These are phyloP conservation scores for Drosophila diplacantha DNA, from an alignment of 2,888 invertebrate species.

Conservation along the genomic window DNA sequence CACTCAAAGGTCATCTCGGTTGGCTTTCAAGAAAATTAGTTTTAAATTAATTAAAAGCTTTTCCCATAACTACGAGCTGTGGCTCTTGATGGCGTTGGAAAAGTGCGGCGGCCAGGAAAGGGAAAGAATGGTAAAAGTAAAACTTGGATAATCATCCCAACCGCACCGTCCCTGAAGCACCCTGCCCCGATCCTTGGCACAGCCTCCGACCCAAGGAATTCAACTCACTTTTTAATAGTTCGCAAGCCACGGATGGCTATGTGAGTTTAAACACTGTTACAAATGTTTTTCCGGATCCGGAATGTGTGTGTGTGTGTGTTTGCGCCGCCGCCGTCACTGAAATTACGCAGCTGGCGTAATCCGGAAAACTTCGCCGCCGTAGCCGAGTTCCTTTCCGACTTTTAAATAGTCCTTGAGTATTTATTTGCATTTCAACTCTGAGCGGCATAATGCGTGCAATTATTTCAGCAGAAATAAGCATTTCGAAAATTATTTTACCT, in stretches of 20 bases:
- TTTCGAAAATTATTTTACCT: constrained; percentile 8
- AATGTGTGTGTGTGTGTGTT: constrained; percentile 14
- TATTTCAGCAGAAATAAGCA: constrained; percentile 28
- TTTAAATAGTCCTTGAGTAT: constrained; percentile 34
- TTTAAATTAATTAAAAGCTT: constrained; percentile 48
- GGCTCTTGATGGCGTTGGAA: constrained; percentile 24
- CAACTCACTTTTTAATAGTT: constrained; percentile 65
- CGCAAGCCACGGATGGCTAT: constrained; percentile 58
- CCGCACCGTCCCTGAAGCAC: constrained; percentile 16
- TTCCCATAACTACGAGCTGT: constrained; percentile 35
- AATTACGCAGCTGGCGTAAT: constrained; percentile 33
- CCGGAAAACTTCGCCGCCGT: constrained; percentile 26
- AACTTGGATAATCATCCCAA: constrained; percentile 39
- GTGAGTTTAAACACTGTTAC: constrained; percentile 46
- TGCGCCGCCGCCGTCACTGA: constrained; percentile 2
- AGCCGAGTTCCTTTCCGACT: constrained; percentile 16
- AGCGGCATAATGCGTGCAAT: constrained; percentile 21
- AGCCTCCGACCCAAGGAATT: constrained; percentile 38
- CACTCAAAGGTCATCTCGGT: constrained; percentile 38
- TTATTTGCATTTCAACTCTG: constrained; percentile 33
- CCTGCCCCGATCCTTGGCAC: constrained; percentile 1
- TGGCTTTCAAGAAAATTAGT: constrained; percentile 40
- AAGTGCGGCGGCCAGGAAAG: constrained; percentile 12
- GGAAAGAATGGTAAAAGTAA: constrained; percentile 30
- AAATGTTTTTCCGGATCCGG: constrained; percentile 52